These are phyloP conservation scores for Corythoichthys haematopterus DNA, from an alignment of 2,113 vertebrate genomes.

Conservation along the genomic window DNA sequence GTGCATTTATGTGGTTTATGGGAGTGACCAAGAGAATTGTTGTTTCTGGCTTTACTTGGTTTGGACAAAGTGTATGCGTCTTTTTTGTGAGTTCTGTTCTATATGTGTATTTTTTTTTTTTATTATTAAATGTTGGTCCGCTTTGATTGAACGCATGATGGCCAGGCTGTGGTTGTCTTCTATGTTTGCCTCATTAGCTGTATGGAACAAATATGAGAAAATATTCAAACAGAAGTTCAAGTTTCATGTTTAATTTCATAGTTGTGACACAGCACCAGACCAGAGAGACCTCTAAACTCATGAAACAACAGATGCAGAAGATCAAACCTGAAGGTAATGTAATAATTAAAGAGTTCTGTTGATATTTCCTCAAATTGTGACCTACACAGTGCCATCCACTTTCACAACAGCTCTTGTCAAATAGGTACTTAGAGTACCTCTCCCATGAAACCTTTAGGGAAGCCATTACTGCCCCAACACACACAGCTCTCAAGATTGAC, in stretches of 20 bases:
- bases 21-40: background rate
- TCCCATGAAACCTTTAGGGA: too few species aligned
- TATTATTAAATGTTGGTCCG: background rate
- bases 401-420: too few species aligned
- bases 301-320: constrained; percentile 23
- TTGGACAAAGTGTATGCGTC: background rate
- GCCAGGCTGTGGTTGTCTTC: background rate
- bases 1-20: background rate
- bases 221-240: background rate
- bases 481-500: background rate
- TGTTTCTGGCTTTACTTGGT: background rate
- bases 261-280: constrained; percentile 29
- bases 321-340: constrained; percentile 17
- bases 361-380: background rate
- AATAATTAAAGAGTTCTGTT: background rate
- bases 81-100: background rate
- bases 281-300: constrained; percentile 31
- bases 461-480: background rate
- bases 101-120: background rate
- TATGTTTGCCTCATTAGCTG: background rate
- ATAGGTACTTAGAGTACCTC: too few species aligned
- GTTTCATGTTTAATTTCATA: constrained; percentile 38
- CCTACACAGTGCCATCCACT: background rate
- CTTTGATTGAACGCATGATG: constrained; percentile 11
- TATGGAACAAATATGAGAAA: background rate